A percentile compares a stretch with the other conserved stretches of the same genome.
Evolutionary conservation across 1,140 invertebrate species (phyloP).

Genomic region (Penaeus japonicus): DNA sequence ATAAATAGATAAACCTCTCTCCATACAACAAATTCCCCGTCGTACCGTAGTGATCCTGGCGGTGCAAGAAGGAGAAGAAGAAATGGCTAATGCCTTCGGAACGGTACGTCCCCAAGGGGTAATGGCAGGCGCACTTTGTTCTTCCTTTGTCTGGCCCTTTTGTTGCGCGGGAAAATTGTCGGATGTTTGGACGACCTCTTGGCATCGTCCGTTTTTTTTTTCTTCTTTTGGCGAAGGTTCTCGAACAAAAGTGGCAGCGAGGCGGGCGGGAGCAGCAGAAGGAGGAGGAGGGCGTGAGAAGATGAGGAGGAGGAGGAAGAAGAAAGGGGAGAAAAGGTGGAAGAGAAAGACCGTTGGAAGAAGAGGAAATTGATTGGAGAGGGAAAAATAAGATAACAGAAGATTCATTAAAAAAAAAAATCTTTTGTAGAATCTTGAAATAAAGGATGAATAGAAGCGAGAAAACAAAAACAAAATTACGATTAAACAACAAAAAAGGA

Average conservation of each 20-base stretch:
- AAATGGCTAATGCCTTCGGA: neutral
- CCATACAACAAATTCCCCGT: too few species aligned
- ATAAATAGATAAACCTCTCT: too few species aligned
- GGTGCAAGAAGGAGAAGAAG: neutral
- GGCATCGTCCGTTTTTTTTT: slow-evolving; percentile 2
- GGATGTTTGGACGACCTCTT: slow-evolving; percentile 32
- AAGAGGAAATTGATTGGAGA: neutral
- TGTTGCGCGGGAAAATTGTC: slow-evolving; percentile 39
- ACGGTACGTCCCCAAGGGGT: neutral
- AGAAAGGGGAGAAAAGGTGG: neutral
- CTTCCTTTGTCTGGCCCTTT: slow-evolving; percentile 26
- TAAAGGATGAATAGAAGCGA: too few species aligned
- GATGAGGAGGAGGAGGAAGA: neutral
- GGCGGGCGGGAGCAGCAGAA: neutral
- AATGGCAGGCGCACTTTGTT: slow-evolving; percentile 25
- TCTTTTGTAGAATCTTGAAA: too few species aligned
- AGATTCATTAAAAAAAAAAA: too few species aligned
- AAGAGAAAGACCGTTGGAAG: neutral
- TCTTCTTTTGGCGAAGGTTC: too few species aligned
- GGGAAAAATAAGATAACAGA: neutral
- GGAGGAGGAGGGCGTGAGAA: neutral
- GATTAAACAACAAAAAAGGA: too few species aligned
- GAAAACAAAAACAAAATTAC: neutral
- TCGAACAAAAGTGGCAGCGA: too few species aligned
- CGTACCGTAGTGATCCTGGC: neutral